Base-by-base conservation (phyloP, 2,113 vertebrate species). In the Neotoma lepida region DNA sequence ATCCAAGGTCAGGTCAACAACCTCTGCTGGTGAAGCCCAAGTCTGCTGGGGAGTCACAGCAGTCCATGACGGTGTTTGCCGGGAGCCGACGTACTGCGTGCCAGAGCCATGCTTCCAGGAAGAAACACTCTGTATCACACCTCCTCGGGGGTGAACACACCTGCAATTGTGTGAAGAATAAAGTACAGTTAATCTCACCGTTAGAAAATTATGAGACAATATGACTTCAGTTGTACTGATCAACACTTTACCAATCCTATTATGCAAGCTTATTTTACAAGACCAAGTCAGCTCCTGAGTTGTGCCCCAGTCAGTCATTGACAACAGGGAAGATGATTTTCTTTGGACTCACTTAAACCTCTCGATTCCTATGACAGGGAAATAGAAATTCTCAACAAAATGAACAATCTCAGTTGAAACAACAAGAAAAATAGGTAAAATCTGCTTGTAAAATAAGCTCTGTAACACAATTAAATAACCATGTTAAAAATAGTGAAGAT, bases 1-100 rank as follows among this genome's bases (percentile, higher is more conserved):
- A 89, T 99, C 99, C 98, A 99, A 98, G 41, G 99, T 99, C 92
- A 99, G 99, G 97, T 99, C 99, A 84, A 99, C 99, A 94, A 99
- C 99, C 97, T 99, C 99, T 0, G 99, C 97, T 2, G 99, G 99
- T 0, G 99, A 99, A 89, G 99, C 99, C 99, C 99, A 99, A 94
- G 98, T 99, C 97, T 99, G 98, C 98, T 99, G 99, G 61, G 99
- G 98, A 68, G 98, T 92, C 97, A 99, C 99, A 44, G 98, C 98
- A 98, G 99, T 99, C 99, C 99, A 99, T 97, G 99, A 97, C 95
- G 98, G 99, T 10, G 98, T 91, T 86, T 98, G 99, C 97, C 98
- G 98, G 95, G 98, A 81, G 97, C 97, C 98, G 35, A 98, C 98
- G 24, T 98, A 98, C 71, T 98, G 98, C 6, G 98, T 97, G 96